Evolutionary conservation across 2,797 vertebrate species (phyloP).

Genomic region (Coluber constrictor): DNA sequence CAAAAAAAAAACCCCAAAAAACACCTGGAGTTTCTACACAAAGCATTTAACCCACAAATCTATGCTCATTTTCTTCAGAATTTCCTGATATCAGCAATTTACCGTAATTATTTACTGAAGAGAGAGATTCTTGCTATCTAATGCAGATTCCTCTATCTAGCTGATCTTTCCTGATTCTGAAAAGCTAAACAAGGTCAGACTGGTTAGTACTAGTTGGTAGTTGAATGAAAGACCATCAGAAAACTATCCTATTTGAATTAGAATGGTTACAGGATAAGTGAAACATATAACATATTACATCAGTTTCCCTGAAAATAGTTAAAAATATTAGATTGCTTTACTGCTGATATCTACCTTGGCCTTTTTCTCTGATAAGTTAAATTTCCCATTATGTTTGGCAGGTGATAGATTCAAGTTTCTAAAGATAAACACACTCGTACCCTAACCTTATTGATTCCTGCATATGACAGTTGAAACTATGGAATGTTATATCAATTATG

Average conservation of each 20-base stretch:
- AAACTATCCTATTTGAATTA: not conserved
- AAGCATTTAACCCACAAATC: not conserved
- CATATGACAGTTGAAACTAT: slow-evolving; percentile 14
- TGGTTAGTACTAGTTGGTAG: not conserved
- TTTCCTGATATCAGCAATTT: not conserved
- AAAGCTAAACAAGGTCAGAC: not conserved
- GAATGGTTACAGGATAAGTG: not conserved
- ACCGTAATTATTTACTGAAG: not conserved
- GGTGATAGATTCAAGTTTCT: slow-evolving; percentile 7
- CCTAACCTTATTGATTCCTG: slow-evolving; percentile 9
- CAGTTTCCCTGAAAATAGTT: not conserved
- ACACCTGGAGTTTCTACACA: not conserved
- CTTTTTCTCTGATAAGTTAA: slow-evolving; percentile 12
- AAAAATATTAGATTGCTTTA: slow-evolving; percentile 8
- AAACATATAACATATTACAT: not conserved
- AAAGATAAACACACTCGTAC: not conserved
- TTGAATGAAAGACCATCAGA: not conserved
- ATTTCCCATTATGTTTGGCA: slow-evolving; percentile 1
- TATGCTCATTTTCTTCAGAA: not conserved
- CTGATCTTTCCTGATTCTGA: not conserved
- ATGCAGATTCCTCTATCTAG: not conserved
- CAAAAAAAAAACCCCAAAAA: no score
- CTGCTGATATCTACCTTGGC: not conserved
- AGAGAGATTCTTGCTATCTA: not conserved
- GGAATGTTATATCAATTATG: slow-evolving; percentile 20